Evolutionary conservation across 92 coral and sea anemone species (phyloP).

Genomic region (Umimayanthus kanabou): DNA sequence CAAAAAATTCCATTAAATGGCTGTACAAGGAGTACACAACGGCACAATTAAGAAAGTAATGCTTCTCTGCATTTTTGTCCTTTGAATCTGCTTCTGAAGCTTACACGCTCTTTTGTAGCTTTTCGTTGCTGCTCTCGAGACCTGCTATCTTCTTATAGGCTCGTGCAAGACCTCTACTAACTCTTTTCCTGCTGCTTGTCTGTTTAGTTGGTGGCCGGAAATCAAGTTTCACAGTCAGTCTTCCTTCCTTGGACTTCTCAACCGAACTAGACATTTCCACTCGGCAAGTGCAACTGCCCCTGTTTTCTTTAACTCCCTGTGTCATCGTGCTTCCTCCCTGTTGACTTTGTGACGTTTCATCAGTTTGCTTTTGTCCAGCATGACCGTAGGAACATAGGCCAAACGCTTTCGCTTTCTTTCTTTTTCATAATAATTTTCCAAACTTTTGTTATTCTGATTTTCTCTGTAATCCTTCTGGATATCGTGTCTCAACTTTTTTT

Average conservation of each 20-base stretch:
- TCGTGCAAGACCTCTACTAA: constrained; percentile 41
- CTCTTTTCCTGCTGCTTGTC: constrained; percentile 46
- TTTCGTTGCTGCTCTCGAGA: constrained; percentile 25
- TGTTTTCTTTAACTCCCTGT: not conserved
- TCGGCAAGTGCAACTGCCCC: not conserved
- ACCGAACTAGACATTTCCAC: not conserved
- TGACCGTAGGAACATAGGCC: not conserved
- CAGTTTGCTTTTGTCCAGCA: not conserved
- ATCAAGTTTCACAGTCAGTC: constrained; percentile 36
- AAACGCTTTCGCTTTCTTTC: not conserved
- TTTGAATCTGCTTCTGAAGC: constrained; percentile 22
- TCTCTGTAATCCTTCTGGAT: constrained; percentile 23
- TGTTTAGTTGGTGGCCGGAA: constrained; percentile 34
- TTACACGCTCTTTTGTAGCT: constrained; percentile 33
- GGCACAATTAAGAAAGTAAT: no score
- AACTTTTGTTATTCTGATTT: not conserved
- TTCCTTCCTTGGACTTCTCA: constrained; percentile 12
- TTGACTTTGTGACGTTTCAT: not conserved
- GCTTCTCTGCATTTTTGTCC: no score
- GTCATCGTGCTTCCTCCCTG: not conserved
- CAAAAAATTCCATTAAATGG: no score
- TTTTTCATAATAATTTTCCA: not conserved
- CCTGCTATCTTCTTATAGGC: constrained; percentile 37
- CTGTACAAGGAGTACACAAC: no score
- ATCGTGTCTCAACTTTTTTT: not conserved